Evolutionary conservation across 2,888 invertebrate species (phyloP), one percentile per base, ranked within the genome.

Genomic region (Agrilus cyanescens): DNA sequence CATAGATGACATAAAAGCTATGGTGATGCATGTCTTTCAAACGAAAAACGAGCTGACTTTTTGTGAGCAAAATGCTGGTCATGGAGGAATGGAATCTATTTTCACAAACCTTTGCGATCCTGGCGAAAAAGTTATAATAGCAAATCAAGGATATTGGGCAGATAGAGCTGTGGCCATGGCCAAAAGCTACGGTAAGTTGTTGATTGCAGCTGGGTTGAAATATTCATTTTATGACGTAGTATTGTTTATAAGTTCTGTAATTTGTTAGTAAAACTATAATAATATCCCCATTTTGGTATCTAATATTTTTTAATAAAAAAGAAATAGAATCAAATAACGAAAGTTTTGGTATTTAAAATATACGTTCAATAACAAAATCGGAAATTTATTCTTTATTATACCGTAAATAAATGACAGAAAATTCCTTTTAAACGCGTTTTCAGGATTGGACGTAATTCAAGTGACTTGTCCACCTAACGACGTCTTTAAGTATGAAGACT

Each of bases 1-100:
- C n/a, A 46, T 46, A 39, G 41, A 32, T 32, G 44, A 48, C 7
- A 31, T 46, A 7, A 46, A 85, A 53, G 71, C 68, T 29, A 85
- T 87, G 16, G 64, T 89, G n/a, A 79, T 80, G 57, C 90, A 90
- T 59, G 66, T 78, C 4, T 90, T 89, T 59, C 90, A 91, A 72
- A 91, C 91, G 0, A 69, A 69, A 35, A 88, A 84, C 59, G 68
- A 73, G 15, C 68, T 83, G 50, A 86, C 88, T 0, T 70, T 90
- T 50, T 85, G 83, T 14, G 68, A 87, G 29, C 85, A 84, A 54
- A 82, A 81, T 0, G 73, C 82, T 0, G 83, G 82, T 0, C 80
- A 82, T 60, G 67, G 72, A 0, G 83, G 76, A 5, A 85, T 90
- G 82, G 90, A 91, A 57, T 72, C 85, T 0, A 72, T 85, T 1